Percentiles rank a stretch among this genome's conserved stretches.
Conservation (phyloP, 2,797 vertebrate species). For the Pseudomugil gertrudae region DNA sequence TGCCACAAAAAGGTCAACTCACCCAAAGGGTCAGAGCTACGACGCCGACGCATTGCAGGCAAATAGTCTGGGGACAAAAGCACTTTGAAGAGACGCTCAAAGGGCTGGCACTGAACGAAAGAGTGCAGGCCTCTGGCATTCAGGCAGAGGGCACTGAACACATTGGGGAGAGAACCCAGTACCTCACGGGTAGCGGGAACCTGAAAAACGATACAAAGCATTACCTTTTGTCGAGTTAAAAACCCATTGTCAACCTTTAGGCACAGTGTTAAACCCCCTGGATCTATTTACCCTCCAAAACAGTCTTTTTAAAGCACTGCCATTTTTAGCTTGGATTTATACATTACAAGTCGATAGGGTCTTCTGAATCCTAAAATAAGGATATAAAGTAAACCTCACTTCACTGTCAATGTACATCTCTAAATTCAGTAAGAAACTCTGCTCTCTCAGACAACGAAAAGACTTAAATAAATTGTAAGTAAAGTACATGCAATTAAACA, state of each 20-base stretch:
- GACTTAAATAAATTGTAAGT: too few relatives aligned
- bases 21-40: conserved; percentile 97
- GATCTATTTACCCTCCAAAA: background rate
- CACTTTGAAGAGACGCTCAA: conserved; percentile 98
- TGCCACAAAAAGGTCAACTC: conserved; percentile 52
- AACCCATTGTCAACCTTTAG: background rate
- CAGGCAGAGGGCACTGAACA: conserved; percentile 95
- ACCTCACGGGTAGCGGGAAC: conserved; percentile 97
- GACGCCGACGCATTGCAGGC: conserved; percentile 93
- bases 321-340: background rate
- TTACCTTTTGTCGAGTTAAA: background rate
- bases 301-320: background rate
- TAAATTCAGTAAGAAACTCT: background rate
- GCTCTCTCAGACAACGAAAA: conserved; percentile 6
- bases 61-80: conserved; percentile 97
- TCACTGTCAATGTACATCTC: background rate
- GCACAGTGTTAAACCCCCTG: background rate
- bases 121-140: conserved; percentile 96
- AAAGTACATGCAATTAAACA: background rate
- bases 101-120: conserved; percentile 97
- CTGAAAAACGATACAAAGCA: conserved; percentile 70
- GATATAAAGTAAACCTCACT: background rate
- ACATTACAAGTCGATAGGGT: background rate
- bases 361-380: background rate
- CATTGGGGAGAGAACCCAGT: conserved; percentile 94